A percentile compares a stretch with the other conserved stretches of the same genome.
These are phyloP conservation scores for Agapostemon virescens DNA, from an alignment of 2,888 invertebrate species.

Conservation along the genomic window DNA sequence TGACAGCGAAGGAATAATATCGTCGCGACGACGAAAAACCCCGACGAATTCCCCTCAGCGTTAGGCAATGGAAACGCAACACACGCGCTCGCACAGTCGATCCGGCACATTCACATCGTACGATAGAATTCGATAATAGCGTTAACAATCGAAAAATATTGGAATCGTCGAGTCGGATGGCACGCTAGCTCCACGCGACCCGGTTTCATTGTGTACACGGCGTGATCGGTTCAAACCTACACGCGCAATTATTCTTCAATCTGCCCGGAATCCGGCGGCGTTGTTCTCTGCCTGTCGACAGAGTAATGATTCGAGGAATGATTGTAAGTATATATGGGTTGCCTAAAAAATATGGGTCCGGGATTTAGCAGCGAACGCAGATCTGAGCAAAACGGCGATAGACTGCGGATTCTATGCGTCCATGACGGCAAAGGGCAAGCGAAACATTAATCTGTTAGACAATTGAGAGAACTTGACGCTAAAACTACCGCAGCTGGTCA, in stretches of 20 bases:
- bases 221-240: conserved; percentile 1
- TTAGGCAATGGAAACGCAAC: conserved; percentile 55
- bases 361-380: conserved; percentile 3
- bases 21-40: conserved; percentile 43
- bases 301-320: conserved; percentile 8
- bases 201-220: conserved; percentile 18
- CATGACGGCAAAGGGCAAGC: not conserved
- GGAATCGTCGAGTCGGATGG: conserved; percentile 53
- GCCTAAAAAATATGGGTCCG: not conserved
- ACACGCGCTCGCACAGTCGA: conserved; percentile 40
- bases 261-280: not conserved
- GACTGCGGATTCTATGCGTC: not conserved
- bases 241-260: not conserved
- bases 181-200: conserved; percentile 21
- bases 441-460: not conserved
- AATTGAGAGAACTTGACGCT: too few species aligned
- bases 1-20: conserved; percentile 53
- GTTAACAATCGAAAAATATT: conserved; percentile 70
- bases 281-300: not conserved
- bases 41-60: conserved; percentile 49
- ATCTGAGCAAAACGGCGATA: not conserved
- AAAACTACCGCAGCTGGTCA: too few species aligned
- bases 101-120: conserved; percentile 34
- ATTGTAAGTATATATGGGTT: not conserved
- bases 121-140: conserved; percentile 68